Evolutionary conservation across 2,113 vertebrate genomes (phyloP), one percentile per base, ranked within the genome.

Genomic region (Nicator chloris): DNA sequence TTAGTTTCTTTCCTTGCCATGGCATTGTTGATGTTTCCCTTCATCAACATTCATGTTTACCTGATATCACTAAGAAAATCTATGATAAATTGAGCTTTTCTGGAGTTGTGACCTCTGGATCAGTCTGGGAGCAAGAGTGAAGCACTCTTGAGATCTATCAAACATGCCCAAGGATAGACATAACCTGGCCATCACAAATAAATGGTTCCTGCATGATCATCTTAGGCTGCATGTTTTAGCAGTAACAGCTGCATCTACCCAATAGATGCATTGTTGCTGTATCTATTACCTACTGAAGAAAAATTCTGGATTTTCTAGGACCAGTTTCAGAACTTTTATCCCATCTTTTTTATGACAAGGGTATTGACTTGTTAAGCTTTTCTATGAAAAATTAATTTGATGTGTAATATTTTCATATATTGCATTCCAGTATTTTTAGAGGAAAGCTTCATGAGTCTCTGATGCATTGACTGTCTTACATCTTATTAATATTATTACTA

Each of bases 341-440:
- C 54, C 28, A 26, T 57, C 20, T 85, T 76, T 37, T 76, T 92
- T 79, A 69, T 82, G 30, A 76, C 5, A 40, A 51, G 19, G 13
- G 15, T 49, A 87, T 71, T 95, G 70, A 87, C 77, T 96, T 14
- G 2, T 35, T 76, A 75, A 82, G n/a, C 13, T 91, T 92, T 93
- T 75, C 78, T 76, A 68, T 53, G 70, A 95, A 92, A 87, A 93
- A 85, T 85, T 82, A 47, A 51, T 92, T 83, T 82, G 40, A 57
- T 71, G 3, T 76, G 22, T 40, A 71, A 81, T 81, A 76, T 15
- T 94, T 94, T 73, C 28, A 47, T 13, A 44, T 76, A 89, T 11
- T 79, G 8, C 60, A 84, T 83, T 78, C 33, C 57, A 49, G 1
- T 76, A 76, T 45, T 89, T 96, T 89, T 65, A 87, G 53, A 79